Conservation (phyloP, 35 echinoderm and acorn worm genomes). For the Apostichopus japonicus region DNA sequence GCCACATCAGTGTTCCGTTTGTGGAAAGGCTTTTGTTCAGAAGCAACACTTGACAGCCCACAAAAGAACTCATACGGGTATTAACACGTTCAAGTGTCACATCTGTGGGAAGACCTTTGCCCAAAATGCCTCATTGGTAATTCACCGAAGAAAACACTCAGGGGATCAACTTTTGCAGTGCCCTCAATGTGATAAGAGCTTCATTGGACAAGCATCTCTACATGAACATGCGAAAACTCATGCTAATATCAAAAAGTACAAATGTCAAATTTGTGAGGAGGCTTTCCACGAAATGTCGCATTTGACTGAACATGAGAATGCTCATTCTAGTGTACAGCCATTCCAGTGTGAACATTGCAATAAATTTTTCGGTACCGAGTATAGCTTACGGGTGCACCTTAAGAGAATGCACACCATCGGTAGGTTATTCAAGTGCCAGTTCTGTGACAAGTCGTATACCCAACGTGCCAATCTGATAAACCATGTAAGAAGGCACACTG, state of each 20-base stretch:
- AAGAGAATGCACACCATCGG: neutral
- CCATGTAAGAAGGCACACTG: slow-evolving; percentile 31
- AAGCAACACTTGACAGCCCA: slow-evolving; percentile 44
- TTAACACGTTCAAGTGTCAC: slow-evolving; percentile 31
- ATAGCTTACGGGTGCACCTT: neutral
- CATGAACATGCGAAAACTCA: slow-evolving; percentile 39
- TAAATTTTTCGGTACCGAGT: neutral
- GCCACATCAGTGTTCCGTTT: slow-evolving; percentile 41
- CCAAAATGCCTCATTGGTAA: neutral
- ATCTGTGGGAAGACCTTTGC: slow-evolving; percentile 21
- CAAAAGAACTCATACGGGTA: slow-evolving; percentile 17
- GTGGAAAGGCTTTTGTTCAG: slow-evolving; percentile 33
- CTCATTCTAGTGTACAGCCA: neutral
- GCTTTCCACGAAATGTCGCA: neutral
- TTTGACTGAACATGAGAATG: neutral
- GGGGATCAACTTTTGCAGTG: slow-evolving; percentile 51
- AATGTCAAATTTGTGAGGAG: slow-evolving; percentile 15
- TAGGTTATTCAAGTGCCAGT: slow-evolving; percentile 7
- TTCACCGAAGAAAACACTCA: slow-evolving; percentile 36
- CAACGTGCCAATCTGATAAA: neutral
- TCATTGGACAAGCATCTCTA: neutral
- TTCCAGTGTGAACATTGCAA: neutral
- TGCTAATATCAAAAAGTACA: neutral
- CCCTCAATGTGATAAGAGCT: slow-evolving; percentile 18
- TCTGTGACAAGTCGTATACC: slow-evolving; percentile 16